A percentile compares a stretch with the other conserved stretches of the same genome.
Evolutionary conservation across 2,113 vertebrate species (phyloP).

Genomic region (Gnathonemus longibarbis): DNA sequence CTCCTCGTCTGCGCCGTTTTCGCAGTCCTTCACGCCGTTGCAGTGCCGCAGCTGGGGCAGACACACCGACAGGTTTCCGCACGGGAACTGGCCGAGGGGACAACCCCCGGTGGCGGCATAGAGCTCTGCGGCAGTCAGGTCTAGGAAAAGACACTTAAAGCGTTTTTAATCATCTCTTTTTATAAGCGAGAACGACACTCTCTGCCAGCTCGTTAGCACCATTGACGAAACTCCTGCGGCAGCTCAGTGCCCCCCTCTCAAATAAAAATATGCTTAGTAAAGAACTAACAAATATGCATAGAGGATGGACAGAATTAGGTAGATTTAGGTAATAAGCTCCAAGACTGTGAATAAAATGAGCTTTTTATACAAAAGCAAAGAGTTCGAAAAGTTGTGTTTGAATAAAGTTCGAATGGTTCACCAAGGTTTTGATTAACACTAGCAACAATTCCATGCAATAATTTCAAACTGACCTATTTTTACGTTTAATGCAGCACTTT

Average conservation of each 20-base stretch:
- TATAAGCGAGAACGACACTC: neutral
- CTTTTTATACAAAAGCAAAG: neutral
- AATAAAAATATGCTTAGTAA: neutral
- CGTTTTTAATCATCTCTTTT: slow-evolving; percentile 9
- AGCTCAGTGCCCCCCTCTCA: neutral
- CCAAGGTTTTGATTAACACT: neutral
- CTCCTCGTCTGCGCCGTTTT: slow-evolving; percentile 58
- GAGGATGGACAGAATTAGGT: neutral
- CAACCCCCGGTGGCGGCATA: slow-evolving; percentile 31
- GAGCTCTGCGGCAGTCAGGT: slow-evolving; percentile 1
- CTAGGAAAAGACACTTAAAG: slow-evolving; percentile 20
- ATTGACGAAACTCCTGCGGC: neutral
- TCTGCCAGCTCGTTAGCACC: neutral
- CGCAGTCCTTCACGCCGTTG: slow-evolving; percentile 52
- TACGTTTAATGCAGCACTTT: neutral
- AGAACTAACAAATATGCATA: neutral
- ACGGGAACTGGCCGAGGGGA: slow-evolving; percentile 59
- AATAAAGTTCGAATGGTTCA: neutral
- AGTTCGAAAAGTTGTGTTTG: neutral
- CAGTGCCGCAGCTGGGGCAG: slow-evolving; percentile 58
- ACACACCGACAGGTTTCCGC: slow-evolving; percentile 53
- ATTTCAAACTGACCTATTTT: neutral
- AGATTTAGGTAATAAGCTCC: neutral
- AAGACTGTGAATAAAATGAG: neutral
- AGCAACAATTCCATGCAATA: neutral